phyloP scores from a whole-genome alignment of 2,113 vertebrate species.

The Sterna hirundo region DNA sequence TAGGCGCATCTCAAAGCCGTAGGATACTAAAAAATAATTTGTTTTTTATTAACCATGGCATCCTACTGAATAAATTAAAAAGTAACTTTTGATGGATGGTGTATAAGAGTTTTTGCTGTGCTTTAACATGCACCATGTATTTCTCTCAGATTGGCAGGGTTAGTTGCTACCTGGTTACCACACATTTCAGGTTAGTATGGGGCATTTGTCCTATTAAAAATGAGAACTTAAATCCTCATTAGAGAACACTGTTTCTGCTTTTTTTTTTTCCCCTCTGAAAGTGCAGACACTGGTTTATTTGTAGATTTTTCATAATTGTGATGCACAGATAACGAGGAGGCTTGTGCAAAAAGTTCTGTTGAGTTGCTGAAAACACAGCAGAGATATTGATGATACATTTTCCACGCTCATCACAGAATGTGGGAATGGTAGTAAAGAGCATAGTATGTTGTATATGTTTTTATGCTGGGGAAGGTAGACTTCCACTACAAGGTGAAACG shows the following conservation, averaged over 20 bases:
- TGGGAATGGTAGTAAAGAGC: not conserved
- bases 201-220: not conserved
- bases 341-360: not conserved
- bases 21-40: conserved; percentile 63
- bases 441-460: not conserved
- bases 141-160: not conserved
- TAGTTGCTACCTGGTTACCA: not conserved
- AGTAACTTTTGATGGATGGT: conserved; percentile 30
- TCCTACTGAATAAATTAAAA: conserved; percentile 53
- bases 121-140: not conserved
- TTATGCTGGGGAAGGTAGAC: not conserved
- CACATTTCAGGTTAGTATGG: not conserved
- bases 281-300: not conserved
- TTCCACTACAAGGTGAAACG: not conserved
- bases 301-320: not conserved
- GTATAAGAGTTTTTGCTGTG: not conserved
- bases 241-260: not conserved
- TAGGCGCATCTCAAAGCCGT: conserved; percentile 25
- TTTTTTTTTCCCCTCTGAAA: not conserved
- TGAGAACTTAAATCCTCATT: not conserved
- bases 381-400: not conserved
- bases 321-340: not conserved
- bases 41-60: conserved; percentile 49
- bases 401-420: not conserved
- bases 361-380: not conserved